phyloP scores from a whole-genome alignment of 2,113 vertebrate species.

The Urocynchramus pylzowi region DNA sequence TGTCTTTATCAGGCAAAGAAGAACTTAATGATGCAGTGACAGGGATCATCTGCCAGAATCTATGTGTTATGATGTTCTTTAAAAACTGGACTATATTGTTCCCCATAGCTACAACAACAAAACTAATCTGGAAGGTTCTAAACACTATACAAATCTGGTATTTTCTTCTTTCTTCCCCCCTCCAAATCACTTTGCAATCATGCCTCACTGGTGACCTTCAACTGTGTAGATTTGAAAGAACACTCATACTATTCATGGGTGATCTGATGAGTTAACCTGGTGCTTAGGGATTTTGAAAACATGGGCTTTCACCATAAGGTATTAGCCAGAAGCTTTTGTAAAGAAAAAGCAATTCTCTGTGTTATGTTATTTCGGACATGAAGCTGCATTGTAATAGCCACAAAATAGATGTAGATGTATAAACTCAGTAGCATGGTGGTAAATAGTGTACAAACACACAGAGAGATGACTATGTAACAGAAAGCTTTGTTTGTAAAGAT shows the following conservation, averaged over 20 bases:
- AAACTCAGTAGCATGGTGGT: background rate
- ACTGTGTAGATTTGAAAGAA: background rate
- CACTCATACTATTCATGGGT: background rate
- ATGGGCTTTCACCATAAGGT: background rate
- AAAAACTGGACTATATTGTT: background rate
- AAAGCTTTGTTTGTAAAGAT: background rate
- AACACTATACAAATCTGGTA: background rate
- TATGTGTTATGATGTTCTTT: background rate
- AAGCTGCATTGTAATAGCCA: background rate
- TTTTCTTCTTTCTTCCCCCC: fast-evolving
- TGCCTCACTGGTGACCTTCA: background rate
- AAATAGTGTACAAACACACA: background rate
- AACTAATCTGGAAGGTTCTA: background rate
- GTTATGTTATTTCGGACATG: background rate
- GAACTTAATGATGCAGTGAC: background rate
- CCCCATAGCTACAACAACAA: background rate
- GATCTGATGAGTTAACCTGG: background rate
- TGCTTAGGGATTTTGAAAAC: background rate
- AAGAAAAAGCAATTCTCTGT: background rate
- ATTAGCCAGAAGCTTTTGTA: background rate
- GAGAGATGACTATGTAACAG: background rate
- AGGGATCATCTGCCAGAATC: background rate
- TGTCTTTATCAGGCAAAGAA: background rate
- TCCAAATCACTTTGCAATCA: background rate
- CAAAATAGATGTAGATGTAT: background rate